Conservation (phyloP, 2,113 vertebrate species). For the Ciconia stormi region DNA sequence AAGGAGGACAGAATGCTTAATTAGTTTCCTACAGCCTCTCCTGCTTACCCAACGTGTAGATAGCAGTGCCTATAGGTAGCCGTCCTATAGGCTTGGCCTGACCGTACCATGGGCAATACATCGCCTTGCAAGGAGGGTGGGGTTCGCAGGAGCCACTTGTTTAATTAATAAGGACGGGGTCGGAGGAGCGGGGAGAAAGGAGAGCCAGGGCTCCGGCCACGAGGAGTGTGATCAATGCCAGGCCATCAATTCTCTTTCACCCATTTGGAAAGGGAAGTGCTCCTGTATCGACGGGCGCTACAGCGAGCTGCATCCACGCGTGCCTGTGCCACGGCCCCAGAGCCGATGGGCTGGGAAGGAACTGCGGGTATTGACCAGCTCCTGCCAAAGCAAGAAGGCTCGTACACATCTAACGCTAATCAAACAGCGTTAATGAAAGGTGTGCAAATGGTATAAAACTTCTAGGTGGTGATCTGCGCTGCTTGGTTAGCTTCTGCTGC, state of each 20-base stretch:
- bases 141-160: background rate
- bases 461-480: accelerated
- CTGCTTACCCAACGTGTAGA: background rate
- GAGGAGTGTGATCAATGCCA: background rate
- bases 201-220: background rate
- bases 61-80: background rate
- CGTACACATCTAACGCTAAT: accelerated
- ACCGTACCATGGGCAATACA: accelerated
- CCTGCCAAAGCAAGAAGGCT: background rate
- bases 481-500: background rate
- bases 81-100: background rate
- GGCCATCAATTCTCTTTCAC: background rate
- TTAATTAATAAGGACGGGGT: background rate
- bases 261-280: background rate
- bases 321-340: background rate
- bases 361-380: background rate
- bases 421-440: accelerated
- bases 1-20: slow-evolving; percentile 22
- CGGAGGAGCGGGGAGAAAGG: background rate
- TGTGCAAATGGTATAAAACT: background rate
- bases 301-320: accelerated
- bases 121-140: background rate
- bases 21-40: background rate
- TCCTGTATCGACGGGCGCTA: background rate
- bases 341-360: background rate